Evolutionary conservation across 2,797 vertebrate genomes (phyloP), one percentile per base, ranked within the genome.

Genomic region (Cuculus canorus): DNA sequence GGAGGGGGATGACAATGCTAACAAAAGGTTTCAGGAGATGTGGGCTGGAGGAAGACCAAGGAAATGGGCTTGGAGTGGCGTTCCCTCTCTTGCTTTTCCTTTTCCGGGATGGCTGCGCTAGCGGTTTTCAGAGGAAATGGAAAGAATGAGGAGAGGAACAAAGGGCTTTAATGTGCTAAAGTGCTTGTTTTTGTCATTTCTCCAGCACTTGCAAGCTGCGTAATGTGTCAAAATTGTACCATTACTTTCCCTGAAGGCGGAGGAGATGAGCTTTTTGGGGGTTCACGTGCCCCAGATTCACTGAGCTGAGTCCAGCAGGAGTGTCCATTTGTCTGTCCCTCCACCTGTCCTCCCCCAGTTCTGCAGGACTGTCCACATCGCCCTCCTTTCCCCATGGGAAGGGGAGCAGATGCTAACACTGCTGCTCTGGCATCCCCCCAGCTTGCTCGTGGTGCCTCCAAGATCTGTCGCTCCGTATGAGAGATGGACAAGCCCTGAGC

Each of bases 101-200:
- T 71, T 93, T 78, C 95, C 64, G 76, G 88, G 30, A 61, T 1
- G 17, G 60, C 69, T 89, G 65, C 6, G 2, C 33, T 56, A 17
- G 92, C 0, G 80, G 85, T 93, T 95, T 95, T 76, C 54, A 86
- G 73, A 92, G 94, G 90, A 95, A 96, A 94, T 93, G 77, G 94
- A 92, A 96, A 90, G 83, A 92, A 94, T 82, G 88, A 94, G 66
- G 70, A 84, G 86, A 77, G 70, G 73, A 95, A 95, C 90, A 95
- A 95, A 95, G 45, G 73, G 43, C 66, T 92, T 92, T 88, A 90
- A 82, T 88, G 93, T 7, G 16, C 77, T 76, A 69, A 84, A 95
- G 88, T 86, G 86, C 80, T 96, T 76, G 63, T 76, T 94, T 88
- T 88, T 11, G 1, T 95, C 92, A 83, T 78, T 83, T 37, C 77